phyloP scores from a whole-genome alignment of 2,797 vertebrate species.

The Morelia viridis region DNA sequence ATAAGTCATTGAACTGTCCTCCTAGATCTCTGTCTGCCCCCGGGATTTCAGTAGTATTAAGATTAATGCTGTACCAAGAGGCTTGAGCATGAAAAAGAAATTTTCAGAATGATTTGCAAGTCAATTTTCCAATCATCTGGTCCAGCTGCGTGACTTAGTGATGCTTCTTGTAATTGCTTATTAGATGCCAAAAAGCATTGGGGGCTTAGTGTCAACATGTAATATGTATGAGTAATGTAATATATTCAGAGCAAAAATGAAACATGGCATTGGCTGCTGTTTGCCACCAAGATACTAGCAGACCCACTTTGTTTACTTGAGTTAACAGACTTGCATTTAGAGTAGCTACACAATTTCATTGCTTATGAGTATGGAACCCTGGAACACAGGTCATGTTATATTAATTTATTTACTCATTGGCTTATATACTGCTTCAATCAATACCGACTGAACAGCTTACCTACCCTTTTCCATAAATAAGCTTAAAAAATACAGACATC shows the following conservation, averaged over 20 bases:
- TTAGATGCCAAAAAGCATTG: neutral
- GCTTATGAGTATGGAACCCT: neutral
- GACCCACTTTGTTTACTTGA: neutral
- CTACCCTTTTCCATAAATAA: neutral
- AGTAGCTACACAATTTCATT: neutral
- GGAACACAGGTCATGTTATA: neutral
- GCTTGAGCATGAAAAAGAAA: fast-evolving
- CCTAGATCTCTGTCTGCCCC: fast-evolving
- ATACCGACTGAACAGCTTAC: neutral
- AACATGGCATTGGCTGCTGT: neutral
- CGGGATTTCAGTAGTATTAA: fast-evolving
- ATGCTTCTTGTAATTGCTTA: conserved; percentile 19
- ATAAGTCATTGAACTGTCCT: fast-evolving
- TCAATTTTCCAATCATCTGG: neutral
- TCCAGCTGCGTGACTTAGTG: neutral
- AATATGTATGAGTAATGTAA: neutral
- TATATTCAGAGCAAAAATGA: neutral
- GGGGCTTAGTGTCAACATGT: neutral
- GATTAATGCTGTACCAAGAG: neutral
- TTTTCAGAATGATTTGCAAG: conserved; percentile 18
- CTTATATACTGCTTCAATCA: neutral
- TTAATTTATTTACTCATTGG: neutral
- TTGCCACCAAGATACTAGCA: neutral
- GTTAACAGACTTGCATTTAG: conserved; percentile 1
- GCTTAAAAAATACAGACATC: neutral